Conservation (phyloP, 1,140 invertebrate genomes). For the Elysia chlorotica region DNA sequence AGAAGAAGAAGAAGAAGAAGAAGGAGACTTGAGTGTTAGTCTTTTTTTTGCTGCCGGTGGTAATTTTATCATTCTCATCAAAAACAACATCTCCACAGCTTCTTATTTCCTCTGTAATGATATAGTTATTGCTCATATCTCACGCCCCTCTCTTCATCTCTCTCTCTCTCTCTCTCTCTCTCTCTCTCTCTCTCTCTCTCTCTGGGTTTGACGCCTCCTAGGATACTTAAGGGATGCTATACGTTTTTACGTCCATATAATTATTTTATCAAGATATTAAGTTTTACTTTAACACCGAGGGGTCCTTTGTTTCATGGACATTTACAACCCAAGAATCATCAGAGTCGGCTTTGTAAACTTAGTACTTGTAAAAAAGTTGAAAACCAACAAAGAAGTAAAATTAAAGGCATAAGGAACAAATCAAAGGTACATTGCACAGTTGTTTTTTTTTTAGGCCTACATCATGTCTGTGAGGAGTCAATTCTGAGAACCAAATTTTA, state of each 20-base stretch:
- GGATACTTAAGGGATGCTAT: background rate
- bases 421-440: too few species aligned
- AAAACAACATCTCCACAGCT: background rate
- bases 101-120: background rate
- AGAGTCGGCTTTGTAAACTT: background rate
- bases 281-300: background rate
- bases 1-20: too few species aligned
- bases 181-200: conserved; percentile 19
- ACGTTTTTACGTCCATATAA: background rate
- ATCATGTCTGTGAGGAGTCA: background rate
- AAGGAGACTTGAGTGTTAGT: too few species aligned
- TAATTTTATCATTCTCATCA: too few species aligned
- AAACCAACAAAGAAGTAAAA: too few species aligned
- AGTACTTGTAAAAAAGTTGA: too few species aligned
- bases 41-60: too few species aligned
- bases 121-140: background rate
- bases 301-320: background rate
- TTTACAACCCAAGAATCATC: background rate
- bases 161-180: conserved; percentile 17
- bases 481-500: background rate
- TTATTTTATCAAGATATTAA: background rate
- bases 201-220: background rate
- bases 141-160: background rate
- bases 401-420: too few species aligned
- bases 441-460: background rate